Evolutionary conservation across 2,797 vertebrate genomes (phyloP), one percentile per base, ranked within the genome.

Genomic region (Gobionotothen gibberifrons): DNA sequence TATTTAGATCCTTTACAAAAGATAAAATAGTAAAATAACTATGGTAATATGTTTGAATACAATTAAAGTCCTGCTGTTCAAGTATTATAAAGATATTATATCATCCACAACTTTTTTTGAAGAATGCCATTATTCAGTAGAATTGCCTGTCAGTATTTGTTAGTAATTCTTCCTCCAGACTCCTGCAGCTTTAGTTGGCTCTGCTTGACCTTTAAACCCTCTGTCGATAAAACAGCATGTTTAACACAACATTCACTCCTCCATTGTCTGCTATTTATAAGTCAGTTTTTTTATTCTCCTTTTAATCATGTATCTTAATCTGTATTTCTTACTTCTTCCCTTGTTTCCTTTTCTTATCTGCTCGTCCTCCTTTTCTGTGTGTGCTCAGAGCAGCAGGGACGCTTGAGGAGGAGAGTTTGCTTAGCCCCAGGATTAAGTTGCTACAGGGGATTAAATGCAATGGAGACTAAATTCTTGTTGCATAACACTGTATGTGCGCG

Each of bases 381-480:
- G 58, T 71, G 79, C 68, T 80, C 51, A 15, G 70, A 87, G 78
- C 76, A 85, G 79, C 80, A 85, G 70, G 72, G 85, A 79, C 60
- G 81, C 69, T 85, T 59, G 80, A 85, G 85, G 76, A 91, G 75
- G 56, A 90, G 84, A 85, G 89, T 90, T 93, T 89, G 85, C 83
- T 92, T 85, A 87, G 87, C 87, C 66, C 59, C 62, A 22, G 91
- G 90, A 92, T 93, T 92, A 90, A 89, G 87, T 89, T 86, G 83
- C 89, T 86, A 78, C 86, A 68, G 82, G 84, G 89, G 93, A 95
- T 93, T 93, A 93, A 92, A 90, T 90, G 92, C 91, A 93, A 93
- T 83, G 78, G 92, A 94, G 90, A 92, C 92, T 81, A 92, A 90
- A 92, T 90, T 90, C 82, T 82, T 53, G 77, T 92, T 93, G 89